A percentile compares a stretch with the other conserved stretches of the same genome.
Evolutionary conservation across 2,797 vertebrate genomes (phyloP).

Genomic region (Sebastes nivosus): DNA sequence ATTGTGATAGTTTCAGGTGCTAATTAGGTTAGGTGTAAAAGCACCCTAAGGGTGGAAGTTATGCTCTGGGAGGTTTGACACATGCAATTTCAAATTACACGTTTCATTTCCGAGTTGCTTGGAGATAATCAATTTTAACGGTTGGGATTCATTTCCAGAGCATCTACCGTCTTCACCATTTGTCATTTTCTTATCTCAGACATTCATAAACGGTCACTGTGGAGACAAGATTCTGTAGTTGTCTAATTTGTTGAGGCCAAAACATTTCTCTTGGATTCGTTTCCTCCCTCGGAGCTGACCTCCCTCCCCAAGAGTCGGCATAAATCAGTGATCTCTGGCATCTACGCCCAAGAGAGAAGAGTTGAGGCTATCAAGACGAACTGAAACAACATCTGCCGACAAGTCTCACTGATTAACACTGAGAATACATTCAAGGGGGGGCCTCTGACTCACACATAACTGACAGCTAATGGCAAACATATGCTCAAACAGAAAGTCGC

Average conservation of each 20-base stretch:
- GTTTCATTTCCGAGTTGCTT: constrained; percentile 19
- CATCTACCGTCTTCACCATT: constrained; percentile 18
- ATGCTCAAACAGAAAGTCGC: constrained; percentile 34
- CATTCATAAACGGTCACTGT: constrained; percentile 39
- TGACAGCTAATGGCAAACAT: constrained; percentile 58
- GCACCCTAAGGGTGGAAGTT: not conserved
- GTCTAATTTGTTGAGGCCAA: constrained; percentile 23
- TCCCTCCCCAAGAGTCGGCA: constrained; percentile 18
- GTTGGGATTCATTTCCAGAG: constrained; percentile 17
- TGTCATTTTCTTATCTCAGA: constrained; percentile 55
- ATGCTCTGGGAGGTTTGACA: constrained; percentile 21
- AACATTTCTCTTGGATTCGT: constrained; percentile 63
- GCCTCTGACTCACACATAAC: constrained; percentile 42
- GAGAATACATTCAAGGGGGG: constrained; percentile 20
- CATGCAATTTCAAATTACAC: not conserved
- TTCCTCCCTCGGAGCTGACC: constrained; percentile 42
- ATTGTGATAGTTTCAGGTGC: not conserved
- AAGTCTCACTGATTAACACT: constrained; percentile 44
- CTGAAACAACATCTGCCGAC: constrained; percentile 52
- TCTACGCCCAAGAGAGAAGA: constrained; percentile 18
- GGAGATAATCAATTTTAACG: not conserved
- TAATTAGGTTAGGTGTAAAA: not conserved
- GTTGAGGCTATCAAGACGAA: constrained; percentile 44
- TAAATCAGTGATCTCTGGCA: constrained; percentile 59
- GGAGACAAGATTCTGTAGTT: constrained; percentile 36